Conservation (phyloP, 35 echinoderm and acorn worm genomes). For the Apostichopus californicus region DNA sequence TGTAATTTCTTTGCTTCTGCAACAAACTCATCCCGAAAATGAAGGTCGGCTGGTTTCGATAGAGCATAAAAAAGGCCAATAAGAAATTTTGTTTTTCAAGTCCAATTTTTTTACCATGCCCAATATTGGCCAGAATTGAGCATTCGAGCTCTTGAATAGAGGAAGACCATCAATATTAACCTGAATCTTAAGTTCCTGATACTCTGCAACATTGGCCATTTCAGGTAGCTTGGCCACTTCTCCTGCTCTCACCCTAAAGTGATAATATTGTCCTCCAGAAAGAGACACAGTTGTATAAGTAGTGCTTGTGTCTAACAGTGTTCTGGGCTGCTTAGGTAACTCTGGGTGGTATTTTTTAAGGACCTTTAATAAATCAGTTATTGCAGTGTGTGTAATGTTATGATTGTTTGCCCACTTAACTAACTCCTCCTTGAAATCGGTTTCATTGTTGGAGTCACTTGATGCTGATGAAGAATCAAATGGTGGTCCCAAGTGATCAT, state of each 20-base stretch:
- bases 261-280: slow-evolving; percentile 37
- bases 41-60: slow-evolving; percentile 45
- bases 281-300: background rate
- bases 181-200: background rate
- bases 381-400: slow-evolving; percentile 26
- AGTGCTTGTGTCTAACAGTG: slow-evolving; percentile 1
- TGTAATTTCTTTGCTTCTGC: background rate
- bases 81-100: no score
- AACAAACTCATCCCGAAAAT: slow-evolving; percentile 55
- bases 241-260: slow-evolving; percentile 28
- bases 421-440: background rate
- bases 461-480: background rate
- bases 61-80: no score
- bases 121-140: slow-evolving; percentile 42
- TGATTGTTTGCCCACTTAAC: slow-evolving; percentile 30
- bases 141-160: slow-evolving; percentile 28
- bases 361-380: background rate
- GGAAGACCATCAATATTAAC: slow-evolving; percentile 43
- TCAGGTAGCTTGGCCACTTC: background rate
- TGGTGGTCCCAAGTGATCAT: background rate
- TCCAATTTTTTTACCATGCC: background rate
- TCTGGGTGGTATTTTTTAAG: slow-evolving; percentile 22
- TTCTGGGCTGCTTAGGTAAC: slow-evolving; percentile 22
- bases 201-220: background rate
- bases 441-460: background rate